Conservation (phyloP, 1,140 invertebrate species). For the Drosophila obscura region DNA sequence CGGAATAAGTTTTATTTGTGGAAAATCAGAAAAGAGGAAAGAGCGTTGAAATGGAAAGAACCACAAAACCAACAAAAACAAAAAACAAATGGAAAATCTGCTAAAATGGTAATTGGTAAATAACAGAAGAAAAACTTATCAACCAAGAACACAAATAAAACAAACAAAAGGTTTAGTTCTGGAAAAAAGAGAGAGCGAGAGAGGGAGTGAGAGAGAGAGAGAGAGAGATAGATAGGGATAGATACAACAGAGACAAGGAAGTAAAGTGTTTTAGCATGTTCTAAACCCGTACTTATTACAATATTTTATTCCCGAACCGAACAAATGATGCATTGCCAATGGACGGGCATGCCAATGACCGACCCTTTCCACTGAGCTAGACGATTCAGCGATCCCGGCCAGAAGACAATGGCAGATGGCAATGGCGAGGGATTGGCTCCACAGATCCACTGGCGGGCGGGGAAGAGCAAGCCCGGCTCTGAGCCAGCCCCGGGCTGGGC, state of each 20-base stretch:
- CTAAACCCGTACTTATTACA: slow-evolving; percentile 51
- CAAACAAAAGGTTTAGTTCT: slow-evolving; percentile 11
- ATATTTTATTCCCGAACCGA: slow-evolving; percentile 61
- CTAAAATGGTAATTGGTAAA: slow-evolving; percentile 59
- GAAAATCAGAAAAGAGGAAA: slow-evolving; percentile 11
- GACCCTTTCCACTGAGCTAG: slow-evolving; percentile 1
- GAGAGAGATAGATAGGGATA: slow-evolving; percentile 9
- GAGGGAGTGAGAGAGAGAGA: neutral
- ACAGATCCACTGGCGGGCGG: neutral
- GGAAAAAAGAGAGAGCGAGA: slow-evolving; percentile 14
- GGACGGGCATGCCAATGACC: slow-evolving; percentile 46
- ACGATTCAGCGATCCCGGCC: slow-evolving; percentile 18
- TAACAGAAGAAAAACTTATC: slow-evolving; percentile 47
- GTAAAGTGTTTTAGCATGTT: slow-evolving; percentile 36
- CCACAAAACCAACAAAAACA: slow-evolving; percentile 57
- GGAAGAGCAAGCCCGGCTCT: slow-evolving; percentile 8
- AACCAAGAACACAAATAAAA: slow-evolving; percentile 27
- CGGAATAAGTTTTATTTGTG: slow-evolving; percentile 60
- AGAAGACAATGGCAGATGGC: slow-evolving; percentile 55
- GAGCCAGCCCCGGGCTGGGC: slow-evolving; percentile 39
- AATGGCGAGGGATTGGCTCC: slow-evolving; percentile 36
- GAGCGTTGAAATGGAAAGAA: slow-evolving; percentile 56
- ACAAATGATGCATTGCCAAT: slow-evolving; percentile 67
- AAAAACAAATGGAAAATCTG: slow-evolving; percentile 32
- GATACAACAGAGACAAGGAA: slow-evolving; percentile 12